Conservation (phyloP, 2,113 vertebrate genomes). For the Strix uralensis region DNA sequence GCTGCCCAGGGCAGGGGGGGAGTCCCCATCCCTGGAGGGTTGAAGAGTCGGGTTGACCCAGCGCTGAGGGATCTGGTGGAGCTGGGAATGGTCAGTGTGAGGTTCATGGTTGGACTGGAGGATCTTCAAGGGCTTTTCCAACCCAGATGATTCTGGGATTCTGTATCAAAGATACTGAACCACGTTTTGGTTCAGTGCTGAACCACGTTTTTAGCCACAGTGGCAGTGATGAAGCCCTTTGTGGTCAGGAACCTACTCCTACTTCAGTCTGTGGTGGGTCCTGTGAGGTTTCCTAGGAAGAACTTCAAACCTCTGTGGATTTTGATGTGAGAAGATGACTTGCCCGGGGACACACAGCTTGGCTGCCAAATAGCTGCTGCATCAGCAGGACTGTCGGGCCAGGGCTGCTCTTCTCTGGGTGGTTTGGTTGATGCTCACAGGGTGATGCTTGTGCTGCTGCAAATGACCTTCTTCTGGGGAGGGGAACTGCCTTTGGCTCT, state of each 20-base stretch:
- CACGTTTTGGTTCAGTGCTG: neutral
- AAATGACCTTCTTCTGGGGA: neutral
- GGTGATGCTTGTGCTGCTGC: neutral
- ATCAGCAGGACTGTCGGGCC: rapidly evolving
- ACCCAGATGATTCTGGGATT: too few species aligned
- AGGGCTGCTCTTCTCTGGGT: neutral
- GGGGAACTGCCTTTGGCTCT: neutral
- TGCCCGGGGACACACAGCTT: rapidly evolving
- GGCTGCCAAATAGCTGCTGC: neutral
- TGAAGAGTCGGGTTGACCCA: too few species aligned
- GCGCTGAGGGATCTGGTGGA: too few species aligned
- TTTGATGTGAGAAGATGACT: neutral
- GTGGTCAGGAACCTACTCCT: neutral
- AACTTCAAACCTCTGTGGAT: neutral
- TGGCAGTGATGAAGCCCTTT: neutral
- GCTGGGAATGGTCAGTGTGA: too few species aligned
- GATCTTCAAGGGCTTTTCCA: too few species aligned
- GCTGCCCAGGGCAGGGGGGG: too few species aligned
- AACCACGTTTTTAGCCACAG: neutral
- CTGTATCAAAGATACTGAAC: neutral
- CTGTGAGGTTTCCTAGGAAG: neutral
- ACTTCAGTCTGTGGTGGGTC: neutral
- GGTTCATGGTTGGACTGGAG: too few species aligned
- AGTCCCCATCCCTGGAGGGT: too few species aligned
- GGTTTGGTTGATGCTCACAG: neutral